Percentiles rank a stretch among this genome's conserved stretches.
phyloP scores from a whole-genome alignment of 2,797 vertebrate species.

The Cossypha niveicapilla region DNA sequence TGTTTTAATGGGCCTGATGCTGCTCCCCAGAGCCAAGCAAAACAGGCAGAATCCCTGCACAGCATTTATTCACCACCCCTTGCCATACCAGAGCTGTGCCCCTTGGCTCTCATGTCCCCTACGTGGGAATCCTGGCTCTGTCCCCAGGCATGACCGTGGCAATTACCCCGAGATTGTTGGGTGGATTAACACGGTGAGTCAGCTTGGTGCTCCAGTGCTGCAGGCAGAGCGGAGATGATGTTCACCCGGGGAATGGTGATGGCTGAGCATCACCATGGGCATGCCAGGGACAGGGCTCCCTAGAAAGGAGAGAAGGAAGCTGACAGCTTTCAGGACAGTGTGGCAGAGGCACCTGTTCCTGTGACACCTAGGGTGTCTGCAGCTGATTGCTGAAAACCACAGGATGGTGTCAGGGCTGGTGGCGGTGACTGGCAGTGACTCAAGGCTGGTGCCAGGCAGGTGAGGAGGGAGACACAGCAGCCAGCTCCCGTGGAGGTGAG shows the following conservation, averaged over 20 bases:
- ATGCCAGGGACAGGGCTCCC: not conserved
- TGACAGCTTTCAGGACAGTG: not conserved
- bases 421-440: not conserved
- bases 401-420: not conserved
- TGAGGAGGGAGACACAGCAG: not conserved
- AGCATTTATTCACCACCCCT: not conserved
- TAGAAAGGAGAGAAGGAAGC: not conserved
- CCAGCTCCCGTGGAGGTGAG: not conserved
- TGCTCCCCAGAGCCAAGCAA: not conserved
- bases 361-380: not conserved
- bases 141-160: not conserved
- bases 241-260: fast-evolving
- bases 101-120: not conserved
- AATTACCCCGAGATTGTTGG: fast-evolving
- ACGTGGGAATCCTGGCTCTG: not conserved
- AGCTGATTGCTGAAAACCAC: fast-evolving
- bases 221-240: not conserved
- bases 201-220: fast-evolving
- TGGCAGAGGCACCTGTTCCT: not conserved
- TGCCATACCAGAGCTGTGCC: not conserved
- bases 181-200: not conserved
- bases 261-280: not conserved
- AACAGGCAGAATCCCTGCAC: fast-evolving
- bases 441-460: not conserved
- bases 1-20: not conserved